Evolutionary conservation across 1,140 invertebrate species (phyloP), one percentile per base, ranked within the genome.

Genomic region (Hormaphis cornu): DNA sequence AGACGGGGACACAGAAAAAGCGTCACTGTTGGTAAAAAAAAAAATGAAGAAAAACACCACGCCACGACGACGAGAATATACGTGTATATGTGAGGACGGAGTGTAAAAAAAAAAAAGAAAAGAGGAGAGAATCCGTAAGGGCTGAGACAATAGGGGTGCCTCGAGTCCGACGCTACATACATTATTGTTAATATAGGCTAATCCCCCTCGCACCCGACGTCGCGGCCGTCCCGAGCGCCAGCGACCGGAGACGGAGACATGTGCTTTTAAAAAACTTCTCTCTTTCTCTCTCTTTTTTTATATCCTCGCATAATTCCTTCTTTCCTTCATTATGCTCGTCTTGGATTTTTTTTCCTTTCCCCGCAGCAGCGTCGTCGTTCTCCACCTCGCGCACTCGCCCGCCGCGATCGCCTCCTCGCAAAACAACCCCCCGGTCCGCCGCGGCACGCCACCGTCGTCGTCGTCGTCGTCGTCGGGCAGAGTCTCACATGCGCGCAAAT

Each of bases 401-500:
- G 5, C n/a, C 52, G 3, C 9, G n/a, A 12, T 12, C 33, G 18
- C 53, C 33, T 12, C n/a, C 30, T 6, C 30, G n/a, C n/a, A n/a
- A n/a, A n/a, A n/a, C 30, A 33, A 33, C 30, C 30, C 30, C 4
- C 30, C 9, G 9, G n/a, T n/a, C 30, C 30, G 30, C 30, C 30
- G 30, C 30, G 5, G 30, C 30, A n/a, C 30, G 9, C 30, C 4
- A 33, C 30, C 30, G 5, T 9, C 30, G 30, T 33, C 52, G 18
- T 24, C 22, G 20, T 20, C 35, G 14, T 12, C 20, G 54, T 37
- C 54, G 9, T 4, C 30, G 33, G 44, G 44, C 61, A 66, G 50
- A 48, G 56, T 71, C 70, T 71, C 70, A 71, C 70, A 71, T 71
- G 70, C 70, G 70, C 70, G 70, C 59, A 71, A 71, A 71, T 71